phyloP scores from a whole-genome alignment of 92 coral and sea anemone species.

The Montipora capitata region DNA sequence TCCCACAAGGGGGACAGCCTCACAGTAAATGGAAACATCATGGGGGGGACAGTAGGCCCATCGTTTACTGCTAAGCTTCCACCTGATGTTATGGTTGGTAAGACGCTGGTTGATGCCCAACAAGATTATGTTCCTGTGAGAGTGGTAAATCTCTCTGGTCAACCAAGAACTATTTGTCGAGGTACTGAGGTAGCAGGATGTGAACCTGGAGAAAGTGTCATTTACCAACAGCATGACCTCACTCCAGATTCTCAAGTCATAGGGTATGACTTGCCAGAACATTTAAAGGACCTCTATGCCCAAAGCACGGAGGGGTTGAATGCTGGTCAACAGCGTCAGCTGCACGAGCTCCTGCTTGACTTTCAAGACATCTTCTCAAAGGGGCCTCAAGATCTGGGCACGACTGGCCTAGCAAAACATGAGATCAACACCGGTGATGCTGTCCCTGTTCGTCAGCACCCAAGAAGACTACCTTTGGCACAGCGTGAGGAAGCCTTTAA shows the following conservation, averaged over 20 bases:
- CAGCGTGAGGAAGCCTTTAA: slow-evolving; percentile 20
- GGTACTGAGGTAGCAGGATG: slow-evolving; percentile 53
- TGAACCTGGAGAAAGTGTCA: slow-evolving; percentile 62
- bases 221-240: background rate
- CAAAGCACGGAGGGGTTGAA: slow-evolving; percentile 35
- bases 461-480: slow-evolving; percentile 26
- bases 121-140: too few species aligned
- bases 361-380: slow-evolving; percentile 59
- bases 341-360: slow-evolving; percentile 26
- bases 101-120: too few species aligned
- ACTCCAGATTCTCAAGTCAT: background rate
- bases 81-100: background rate
- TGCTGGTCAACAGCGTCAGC: slow-evolving; percentile 31
- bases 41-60: too few species aligned
- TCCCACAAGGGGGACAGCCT: too few species aligned
- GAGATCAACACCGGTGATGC: slow-evolving; percentile 29
- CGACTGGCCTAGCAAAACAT: slow-evolving; percentile 40
- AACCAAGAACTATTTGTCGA: slow-evolving; percentile 2
- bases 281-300: slow-evolving; percentile 35
- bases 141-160: too few species aligned
- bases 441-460: background rate
- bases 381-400: slow-evolving; percentile 43
- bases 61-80: background rate
- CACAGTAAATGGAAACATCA: too few species aligned
- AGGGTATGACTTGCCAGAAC: slow-evolving; percentile 31